Percentiles rank a stretch among this genome's conserved stretches.
Evolutionary conservation across 1,140 invertebrate species (phyloP).

Genomic region (Paraescarpia echinospica): DNA sequence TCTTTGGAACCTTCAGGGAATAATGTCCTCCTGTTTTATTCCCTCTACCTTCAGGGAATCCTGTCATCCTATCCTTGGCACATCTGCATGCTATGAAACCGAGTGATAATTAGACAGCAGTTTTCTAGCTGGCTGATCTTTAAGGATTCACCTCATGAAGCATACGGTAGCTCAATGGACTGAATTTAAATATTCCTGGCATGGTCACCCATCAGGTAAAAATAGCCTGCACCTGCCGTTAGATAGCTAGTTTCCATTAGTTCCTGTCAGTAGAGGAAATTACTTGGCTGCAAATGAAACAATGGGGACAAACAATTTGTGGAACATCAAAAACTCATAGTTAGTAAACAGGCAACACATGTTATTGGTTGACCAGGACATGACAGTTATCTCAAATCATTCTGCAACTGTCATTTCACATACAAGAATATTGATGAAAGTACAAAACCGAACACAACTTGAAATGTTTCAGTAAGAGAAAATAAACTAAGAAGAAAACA

Average conservation of each 20-base stretch:
- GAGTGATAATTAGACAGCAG: not conserved
- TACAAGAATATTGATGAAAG: not conserved
- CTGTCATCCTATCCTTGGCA: too few species aligned
- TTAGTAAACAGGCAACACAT: not conserved
- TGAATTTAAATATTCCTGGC: not conserved
- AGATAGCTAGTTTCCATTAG: not conserved
- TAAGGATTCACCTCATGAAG: not conserved
- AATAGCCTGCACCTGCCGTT: not conserved
- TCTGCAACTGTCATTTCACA: not conserved
- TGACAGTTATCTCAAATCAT: not conserved
- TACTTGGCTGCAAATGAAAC: not conserved
- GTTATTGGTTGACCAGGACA: not conserved
- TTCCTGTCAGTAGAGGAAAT: not conserved
- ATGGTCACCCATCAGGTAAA: not conserved
- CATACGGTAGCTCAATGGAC: not conserved
- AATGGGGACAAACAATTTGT: not conserved
- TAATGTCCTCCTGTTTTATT: too few species aligned
- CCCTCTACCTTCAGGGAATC: too few species aligned
- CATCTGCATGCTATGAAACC: not conserved
- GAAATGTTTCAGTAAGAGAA: not conserved
- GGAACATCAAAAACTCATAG: not conserved
- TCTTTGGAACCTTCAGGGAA: too few species aligned
- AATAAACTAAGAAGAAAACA: not conserved
- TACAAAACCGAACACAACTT: not conserved
- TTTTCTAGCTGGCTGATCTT: not conserved